Evolutionary conservation across 1,140 invertebrate genomes (phyloP).

Genomic region (Ganaspis sp.): DNA sequence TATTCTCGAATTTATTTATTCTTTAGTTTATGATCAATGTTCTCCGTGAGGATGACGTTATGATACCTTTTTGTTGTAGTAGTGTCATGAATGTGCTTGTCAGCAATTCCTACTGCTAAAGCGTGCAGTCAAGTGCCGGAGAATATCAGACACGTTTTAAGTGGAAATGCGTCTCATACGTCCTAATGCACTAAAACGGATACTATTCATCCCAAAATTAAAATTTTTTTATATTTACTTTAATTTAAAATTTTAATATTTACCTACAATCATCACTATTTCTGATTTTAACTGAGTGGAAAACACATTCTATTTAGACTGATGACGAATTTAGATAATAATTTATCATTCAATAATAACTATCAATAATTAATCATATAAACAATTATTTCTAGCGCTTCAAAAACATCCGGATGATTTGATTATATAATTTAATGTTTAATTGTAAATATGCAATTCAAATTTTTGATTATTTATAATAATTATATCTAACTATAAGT

Average conservation of each 20-base stretch:
- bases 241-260: too few relatives aligned
- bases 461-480: too few relatives aligned
- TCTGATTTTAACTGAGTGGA: background rate
- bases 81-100: slow-evolving; percentile 9
- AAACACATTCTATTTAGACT: background rate
- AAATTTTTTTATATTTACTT: background rate
- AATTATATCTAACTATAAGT: too few relatives aligned
- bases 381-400: background rate
- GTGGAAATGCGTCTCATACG: background rate
- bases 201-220: background rate
- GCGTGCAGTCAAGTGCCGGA: background rate
- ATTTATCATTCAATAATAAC: background rate
- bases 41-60: background rate
- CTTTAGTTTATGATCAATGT: background rate
- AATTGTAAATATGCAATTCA: too few relatives aligned
- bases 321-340: slow-evolving; percentile 2
- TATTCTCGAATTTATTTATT: background rate
- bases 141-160: slow-evolving; percentile 9
- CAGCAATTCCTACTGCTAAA: slow-evolving; percentile 1
- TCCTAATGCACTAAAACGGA: background rate
- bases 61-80: slow-evolving; percentile 13
- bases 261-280: background rate
- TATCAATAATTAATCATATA: background rate
- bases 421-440: background rate
- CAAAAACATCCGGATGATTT: background rate